Evolutionary conservation across 2,113 vertebrate species (phyloP).

Genomic region (Felis catus): DNA sequence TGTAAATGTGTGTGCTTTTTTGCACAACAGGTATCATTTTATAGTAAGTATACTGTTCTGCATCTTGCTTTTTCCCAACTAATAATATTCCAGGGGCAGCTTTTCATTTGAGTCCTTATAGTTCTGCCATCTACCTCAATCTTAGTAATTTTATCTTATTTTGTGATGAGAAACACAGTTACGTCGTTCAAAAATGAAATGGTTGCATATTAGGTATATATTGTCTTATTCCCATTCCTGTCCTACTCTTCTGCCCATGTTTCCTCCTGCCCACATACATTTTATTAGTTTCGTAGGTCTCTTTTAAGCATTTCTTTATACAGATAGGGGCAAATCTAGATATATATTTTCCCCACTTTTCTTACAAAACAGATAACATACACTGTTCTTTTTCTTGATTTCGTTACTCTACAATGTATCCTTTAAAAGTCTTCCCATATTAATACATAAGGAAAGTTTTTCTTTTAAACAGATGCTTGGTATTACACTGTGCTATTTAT

Average conservation of each 20-base stretch:
- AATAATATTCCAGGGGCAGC: neutral
- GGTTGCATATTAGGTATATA: neutral
- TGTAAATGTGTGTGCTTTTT: neutral
- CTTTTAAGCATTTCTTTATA: constrained; percentile 24
- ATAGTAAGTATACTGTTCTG: neutral
- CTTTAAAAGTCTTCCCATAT: constrained; percentile 18
- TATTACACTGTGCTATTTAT: neutral
- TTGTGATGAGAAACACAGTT: neutral
- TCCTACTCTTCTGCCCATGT: neutral
- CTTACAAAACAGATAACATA: neutral
- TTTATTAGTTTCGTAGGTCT: neutral
- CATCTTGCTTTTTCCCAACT: constrained; percentile 22
- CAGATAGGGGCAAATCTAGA: neutral
- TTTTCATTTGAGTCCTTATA: neutral
- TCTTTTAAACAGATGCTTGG: neutral
- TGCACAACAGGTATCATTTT: neutral
- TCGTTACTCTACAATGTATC: neutral
- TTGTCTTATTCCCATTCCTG: neutral
- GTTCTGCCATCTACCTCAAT: neutral
- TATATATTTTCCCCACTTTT: neutral
- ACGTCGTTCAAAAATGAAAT: constrained; percentile 22
- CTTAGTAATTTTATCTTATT: constrained; percentile 39
- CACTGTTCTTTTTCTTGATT: neutral
- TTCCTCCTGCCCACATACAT: neutral
- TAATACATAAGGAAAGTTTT: neutral